phyloP scores from a whole-genome alignment of 2,113 vertebrate species.

The Dipodomys merriami region DNA sequence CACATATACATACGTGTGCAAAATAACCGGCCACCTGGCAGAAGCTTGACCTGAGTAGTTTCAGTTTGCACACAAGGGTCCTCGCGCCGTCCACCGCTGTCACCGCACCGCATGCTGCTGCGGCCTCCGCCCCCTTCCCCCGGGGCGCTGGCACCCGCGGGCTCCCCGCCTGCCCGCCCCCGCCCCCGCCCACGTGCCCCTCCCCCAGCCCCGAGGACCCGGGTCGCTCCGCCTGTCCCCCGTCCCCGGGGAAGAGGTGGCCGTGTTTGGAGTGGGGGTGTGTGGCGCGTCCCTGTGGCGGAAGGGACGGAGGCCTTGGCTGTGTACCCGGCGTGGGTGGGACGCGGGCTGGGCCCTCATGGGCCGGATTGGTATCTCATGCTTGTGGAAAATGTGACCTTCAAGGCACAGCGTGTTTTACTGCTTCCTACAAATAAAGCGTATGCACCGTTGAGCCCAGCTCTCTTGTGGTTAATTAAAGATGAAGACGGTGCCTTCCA shows the following conservation, averaged over 20 bases:
- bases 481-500: constrained; percentile 73
- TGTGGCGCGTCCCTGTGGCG: too few relatives aligned
- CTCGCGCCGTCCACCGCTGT: neutral
- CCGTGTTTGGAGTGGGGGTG: too few relatives aligned
- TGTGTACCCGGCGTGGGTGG: neutral
- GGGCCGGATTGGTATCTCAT: constrained; percentile 46
- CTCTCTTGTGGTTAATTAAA: constrained; percentile 64
- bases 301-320: too few relatives aligned
- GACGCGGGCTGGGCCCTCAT: neutral
- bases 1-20: rapidly evolving
- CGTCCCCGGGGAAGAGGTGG: constrained; percentile 37
- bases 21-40: too few relatives aligned
- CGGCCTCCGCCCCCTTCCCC: constrained; percentile 66
- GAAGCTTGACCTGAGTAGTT: neutral
- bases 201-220: constrained; percentile 70
- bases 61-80: constrained; percentile 19
- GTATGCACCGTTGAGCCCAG: constrained; percentile 52
- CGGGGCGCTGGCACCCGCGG: neutral
- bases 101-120: constrained; percentile 73
- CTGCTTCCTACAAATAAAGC: constrained; percentile 59
- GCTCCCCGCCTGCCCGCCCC: constrained; percentile 75
- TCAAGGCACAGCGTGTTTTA: constrained; percentile 41
- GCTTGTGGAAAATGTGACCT: constrained; percentile 63
- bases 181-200: constrained; percentile 45
- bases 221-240: constrained; percentile 56